Conservation (phyloP, 2,797 vertebrate species). For the Mormyrus hasselquistii region DNA sequence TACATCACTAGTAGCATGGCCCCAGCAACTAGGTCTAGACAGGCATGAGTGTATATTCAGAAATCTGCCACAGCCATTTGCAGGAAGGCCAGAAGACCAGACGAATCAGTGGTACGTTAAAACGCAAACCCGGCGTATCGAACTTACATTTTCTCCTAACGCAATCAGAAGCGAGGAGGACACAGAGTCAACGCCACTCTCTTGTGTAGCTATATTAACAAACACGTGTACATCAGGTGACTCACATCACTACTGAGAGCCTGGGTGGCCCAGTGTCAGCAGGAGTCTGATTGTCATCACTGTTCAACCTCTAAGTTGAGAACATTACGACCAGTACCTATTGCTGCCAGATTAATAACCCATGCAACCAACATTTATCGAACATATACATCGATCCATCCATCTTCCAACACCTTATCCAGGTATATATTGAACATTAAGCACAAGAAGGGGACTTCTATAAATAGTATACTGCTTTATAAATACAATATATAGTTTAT, state of each 20-base stretch:
- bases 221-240: not conserved
- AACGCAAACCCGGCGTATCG: constrained; percentile 14
- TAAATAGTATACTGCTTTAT: not conserved
- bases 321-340: not conserved
- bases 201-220: not conserved
- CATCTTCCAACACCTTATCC: not conserved
- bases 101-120: not conserved
- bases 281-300: not conserved
- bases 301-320: not conserved
- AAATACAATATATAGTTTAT: not conserved
- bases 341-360: not conserved
- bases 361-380: not conserved
- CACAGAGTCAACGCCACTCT: not conserved
- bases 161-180: constrained; percentile 25
- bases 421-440: not conserved
- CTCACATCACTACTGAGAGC: constrained; percentile 19
- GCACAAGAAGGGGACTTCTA: not conserved
- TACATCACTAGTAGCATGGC: not conserved
- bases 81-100: not conserved
- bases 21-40: not conserved
- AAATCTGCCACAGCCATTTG: constrained; percentile 18
- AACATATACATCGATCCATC: not conserved
- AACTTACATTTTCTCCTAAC: not conserved
- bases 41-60: not conserved
- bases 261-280: not conserved